Evolutionary conservation across 2,888 invertebrate genomes (phyloP), one percentile per base, ranked within the genome.

Genomic region (Cerastis leucographa): DNA sequence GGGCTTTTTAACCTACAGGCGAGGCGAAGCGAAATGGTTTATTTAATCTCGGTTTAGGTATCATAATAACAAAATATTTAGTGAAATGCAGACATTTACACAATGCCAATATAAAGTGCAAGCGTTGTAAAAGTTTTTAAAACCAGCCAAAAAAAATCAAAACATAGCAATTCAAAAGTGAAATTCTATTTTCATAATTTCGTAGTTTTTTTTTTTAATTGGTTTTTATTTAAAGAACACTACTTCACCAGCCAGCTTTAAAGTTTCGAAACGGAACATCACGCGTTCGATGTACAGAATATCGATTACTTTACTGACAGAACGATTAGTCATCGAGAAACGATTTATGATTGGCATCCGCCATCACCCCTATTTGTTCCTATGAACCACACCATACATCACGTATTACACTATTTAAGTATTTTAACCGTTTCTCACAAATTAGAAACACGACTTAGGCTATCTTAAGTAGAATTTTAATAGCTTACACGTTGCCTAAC

Each of bases 391-490:
- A 88, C 87, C 90, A 93, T 93, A 92, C 90, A 92, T 93, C 93
- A 93, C 89, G 29, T 64, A 61, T 78, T 80, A 80, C 80, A 87
- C 81, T 87, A 88, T 88, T 87, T 87, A 88, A 89, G 87, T 91
- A 91, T 85, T 84, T 86, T 80, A 84, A 75, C 70, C 65, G 89
- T 88, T 89, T 83, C 86, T 88, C 88, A 91, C 92, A 94, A 94
- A 94, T 95, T 95, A 95, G 93, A 95, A 92, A 92, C 93, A 93
- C 92, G 92, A 91, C 90, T 92, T 81, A 82, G 90, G 92, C 91
- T 94, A 93, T 93, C 93, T 94, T 93, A 90, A 91, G 92, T 92
- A 93, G 92, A 92, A 93, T 93, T 94, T 93, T 93, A 94, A 93
- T 93, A 89, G 88, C 87, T 86, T 80, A 81, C 79, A 87, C 44